phyloP scores from a whole-genome alignment of 1,140 invertebrate genomes.

The Monomorium pharaonis region DNA sequence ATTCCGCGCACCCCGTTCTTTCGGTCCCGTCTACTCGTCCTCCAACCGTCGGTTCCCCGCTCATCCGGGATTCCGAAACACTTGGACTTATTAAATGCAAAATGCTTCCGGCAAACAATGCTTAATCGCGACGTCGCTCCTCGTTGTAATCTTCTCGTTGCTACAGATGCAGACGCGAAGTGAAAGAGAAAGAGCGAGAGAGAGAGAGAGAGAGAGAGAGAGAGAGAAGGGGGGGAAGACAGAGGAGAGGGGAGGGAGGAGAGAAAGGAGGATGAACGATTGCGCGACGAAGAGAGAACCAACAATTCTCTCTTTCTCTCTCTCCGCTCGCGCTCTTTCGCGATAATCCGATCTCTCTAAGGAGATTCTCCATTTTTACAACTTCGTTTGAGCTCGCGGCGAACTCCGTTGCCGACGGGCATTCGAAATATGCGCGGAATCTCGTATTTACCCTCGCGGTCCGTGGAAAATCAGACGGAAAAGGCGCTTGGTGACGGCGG shows the following conservation, averaged over 20 bases:
- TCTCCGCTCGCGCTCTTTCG: background rate
- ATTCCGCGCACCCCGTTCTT: background rate
- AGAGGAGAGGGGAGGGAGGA: background rate
- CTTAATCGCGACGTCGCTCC: conserved; percentile 74
- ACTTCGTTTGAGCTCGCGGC: conserved; percentile 67
- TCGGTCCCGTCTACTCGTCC: background rate
- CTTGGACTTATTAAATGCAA: conserved; percentile 77
- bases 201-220: background rate
- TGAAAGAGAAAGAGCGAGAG: conserved; percentile 2
- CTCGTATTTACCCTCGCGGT: conserved; percentile 61
- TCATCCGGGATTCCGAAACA: conserved; percentile 52
- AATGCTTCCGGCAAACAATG: conserved; percentile 73
- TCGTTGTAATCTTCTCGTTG: conserved; percentile 65
- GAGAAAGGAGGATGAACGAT: background rate
- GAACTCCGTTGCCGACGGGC: conserved; percentile 24
- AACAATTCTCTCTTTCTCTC: background rate
- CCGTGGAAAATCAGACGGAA: conserved; percentile 2
- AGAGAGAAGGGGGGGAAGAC: too few species aligned
- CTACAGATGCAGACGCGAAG: conserved; percentile 5
- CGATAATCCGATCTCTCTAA: conserved; percentile 73
- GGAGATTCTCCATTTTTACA: conserved; percentile 75
- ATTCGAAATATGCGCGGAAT: conserved; percentile 73
- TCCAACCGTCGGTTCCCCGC: conserved; percentile 9
- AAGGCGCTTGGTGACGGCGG: background rate
- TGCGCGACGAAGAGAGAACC: conserved; percentile 28